Base-by-base conservation (phyloP, 2,797 vertebrate genomes). In the Siniperca undulata region DNA sequence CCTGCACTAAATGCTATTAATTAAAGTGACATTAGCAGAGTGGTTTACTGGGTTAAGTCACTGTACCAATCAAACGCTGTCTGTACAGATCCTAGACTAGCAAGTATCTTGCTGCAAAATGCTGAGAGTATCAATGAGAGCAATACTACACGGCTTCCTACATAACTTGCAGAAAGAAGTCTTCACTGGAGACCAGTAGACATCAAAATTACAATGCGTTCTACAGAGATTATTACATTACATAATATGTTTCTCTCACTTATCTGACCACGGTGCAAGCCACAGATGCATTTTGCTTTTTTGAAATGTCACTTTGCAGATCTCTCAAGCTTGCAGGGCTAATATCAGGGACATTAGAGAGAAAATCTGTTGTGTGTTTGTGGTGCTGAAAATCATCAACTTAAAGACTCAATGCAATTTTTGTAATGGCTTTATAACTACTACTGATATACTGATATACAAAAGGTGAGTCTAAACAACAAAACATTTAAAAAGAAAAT, bases 11-110 rank as follows among this genome's bases (percentile, higher is more conserved):
- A 97, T 96, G 97, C 97, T 97, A 98, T 99, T 98, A 98, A 98
- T 99, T 99, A 98, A 97, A 97, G 96, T 97, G 97, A 97, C 96
- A 89, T 98, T 97, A 98, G 96, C 96, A 93, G 96, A 97, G 95
- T 96, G 94, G 96, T 98, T 97, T 97, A 96, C 95, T 95, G 96
- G 97, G 97, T 97, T 97, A 99, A 98, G 96, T 97, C 97, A 97
- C 94, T 95, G 95, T 96, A 97, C 97, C 96, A 96, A 97, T 98
- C 97, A 98, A 95, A 96, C 90, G 93, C 96, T 96, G 96, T 96
- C 96, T 96, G 95, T 95, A 97, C 96, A 89, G 95, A 97, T 97
- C 96, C 95, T 95, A 95, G 93, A 97, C 97, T 96, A 97, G 95
- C 94, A 96, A 97, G 96, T 94, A 96, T 96, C 93, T 95, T 94